phyloP scores from a whole-genome alignment of 1,140 invertebrate genomes.

The Brachionus koreanus region DNA sequence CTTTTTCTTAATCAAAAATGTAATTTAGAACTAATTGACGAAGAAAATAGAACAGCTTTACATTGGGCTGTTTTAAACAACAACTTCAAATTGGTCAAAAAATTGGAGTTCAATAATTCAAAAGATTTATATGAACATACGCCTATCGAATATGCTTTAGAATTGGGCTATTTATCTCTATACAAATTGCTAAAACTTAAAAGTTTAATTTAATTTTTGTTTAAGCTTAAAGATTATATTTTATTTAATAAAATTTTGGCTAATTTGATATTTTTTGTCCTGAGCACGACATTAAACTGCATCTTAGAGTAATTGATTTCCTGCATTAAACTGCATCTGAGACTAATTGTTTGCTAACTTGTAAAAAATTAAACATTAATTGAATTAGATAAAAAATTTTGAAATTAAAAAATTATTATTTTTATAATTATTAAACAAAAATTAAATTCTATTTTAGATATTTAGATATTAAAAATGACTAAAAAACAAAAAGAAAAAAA shows the following conservation, averaged over 20 bases:
- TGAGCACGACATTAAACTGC: not conserved
- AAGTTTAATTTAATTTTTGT: not conserved
- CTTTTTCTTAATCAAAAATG: not conserved
- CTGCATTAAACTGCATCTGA: no score
- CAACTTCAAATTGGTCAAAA: conserved; percentile 48
- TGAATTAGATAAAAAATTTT: no score
- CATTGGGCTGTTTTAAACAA: conserved; percentile 53
- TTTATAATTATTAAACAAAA: no score
- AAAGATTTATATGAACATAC: not conserved
- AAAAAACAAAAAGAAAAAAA: not conserved
- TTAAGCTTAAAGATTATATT: not conserved
- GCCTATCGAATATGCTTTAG: not conserved
- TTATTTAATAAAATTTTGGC: not conserved
- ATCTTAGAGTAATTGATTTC: not conserved
- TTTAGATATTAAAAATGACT: no score
- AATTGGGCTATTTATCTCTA: not conserved
- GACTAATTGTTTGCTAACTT: no score
- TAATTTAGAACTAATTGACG: conserved; percentile 45
- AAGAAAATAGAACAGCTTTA: conserved; percentile 51
- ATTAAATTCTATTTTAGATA: no score
- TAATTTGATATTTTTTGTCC: not conserved
- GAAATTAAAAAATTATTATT: no score
- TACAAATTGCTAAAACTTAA: not conserved
- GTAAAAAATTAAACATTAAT: no score
- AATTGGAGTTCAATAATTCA: conserved; percentile 37